Conservation (phyloP, 2,888 invertebrate species). For the Lithodes maja region DNA sequence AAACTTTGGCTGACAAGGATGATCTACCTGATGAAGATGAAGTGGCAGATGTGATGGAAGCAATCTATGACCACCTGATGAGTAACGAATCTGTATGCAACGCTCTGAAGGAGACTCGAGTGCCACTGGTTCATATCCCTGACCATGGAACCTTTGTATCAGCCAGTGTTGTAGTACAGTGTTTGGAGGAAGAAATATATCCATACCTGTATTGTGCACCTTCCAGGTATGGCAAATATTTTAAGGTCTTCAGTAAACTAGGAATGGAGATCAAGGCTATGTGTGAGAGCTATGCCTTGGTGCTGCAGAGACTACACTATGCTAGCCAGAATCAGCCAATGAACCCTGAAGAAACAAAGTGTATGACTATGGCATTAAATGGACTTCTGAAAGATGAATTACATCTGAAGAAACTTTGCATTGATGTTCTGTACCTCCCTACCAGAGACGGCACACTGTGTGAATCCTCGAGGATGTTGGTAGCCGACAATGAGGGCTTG, state of each 20-base stretch:
- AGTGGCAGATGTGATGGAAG: conserved; percentile 32
- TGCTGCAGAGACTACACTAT: conserved; percentile 18
- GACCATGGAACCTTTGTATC: conserved; percentile 21
- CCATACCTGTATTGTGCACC: conserved; percentile 46
- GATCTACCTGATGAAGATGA: background rate
- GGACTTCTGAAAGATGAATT: background rate
- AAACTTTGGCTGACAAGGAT: background rate
- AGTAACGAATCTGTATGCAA: background rate
- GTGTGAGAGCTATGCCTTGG: conserved; percentile 24
- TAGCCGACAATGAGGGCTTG: conserved; percentile 36
- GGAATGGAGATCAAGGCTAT: background rate
- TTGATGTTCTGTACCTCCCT: conserved; percentile 27
- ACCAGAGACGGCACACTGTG: conserved; percentile 4
- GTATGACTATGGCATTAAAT: conserved; percentile 14
- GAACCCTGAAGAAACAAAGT: conserved; percentile 8
- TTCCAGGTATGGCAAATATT: conserved; percentile 34
- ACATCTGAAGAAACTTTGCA: conserved; percentile 4
- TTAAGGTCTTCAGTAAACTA: conserved; percentile 5
- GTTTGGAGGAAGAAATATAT: conserved; percentile 16
- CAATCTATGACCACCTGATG: conserved; percentile 17
- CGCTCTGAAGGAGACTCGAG: background rate
- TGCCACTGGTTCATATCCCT: conserved; percentile 43
- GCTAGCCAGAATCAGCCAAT: background rate
- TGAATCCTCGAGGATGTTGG: conserved; percentile 32
- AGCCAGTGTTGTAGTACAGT: conserved; percentile 14